Percentiles rank a stretch among this genome's conserved stretches.
These are phyloP conservation scores for Erebia epiphron DNA, from an alignment of 2,888 invertebrate genomes.

Conservation along the genomic window DNA sequence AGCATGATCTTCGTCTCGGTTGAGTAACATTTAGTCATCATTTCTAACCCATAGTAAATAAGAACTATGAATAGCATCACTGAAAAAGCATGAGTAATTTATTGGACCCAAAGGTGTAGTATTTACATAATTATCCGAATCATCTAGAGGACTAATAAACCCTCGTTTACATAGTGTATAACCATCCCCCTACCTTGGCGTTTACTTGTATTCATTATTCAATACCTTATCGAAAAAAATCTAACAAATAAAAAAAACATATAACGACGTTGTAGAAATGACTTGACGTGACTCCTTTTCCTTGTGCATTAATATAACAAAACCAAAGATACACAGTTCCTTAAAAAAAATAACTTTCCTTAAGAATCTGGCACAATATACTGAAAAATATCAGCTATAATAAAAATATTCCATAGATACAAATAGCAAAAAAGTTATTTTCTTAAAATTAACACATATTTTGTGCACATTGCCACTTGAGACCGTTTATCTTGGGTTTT, in stretches of 20 bases:
- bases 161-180: conserved; percentile 54
- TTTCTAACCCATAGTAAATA: background rate
- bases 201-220: conserved; percentile 49
- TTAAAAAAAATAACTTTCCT: no score
- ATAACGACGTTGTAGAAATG: conserved; percentile 39
- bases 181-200: conserved; percentile 80
- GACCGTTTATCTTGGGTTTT: conserved; percentile 12
- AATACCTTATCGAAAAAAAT: conserved; percentile 44
- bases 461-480: background rate
- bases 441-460: background rate
- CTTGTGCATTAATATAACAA: conserved; percentile 15
- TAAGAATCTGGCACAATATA: background rate
- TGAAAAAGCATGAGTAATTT: conserved; percentile 15
- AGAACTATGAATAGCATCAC: conserved; percentile 5
- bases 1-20: conserved; percentile 14
- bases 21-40: conserved; percentile 11
- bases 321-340: conserved; percentile 9
- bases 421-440: no score
- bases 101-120: conserved; percentile 79
- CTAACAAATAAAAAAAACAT: conserved; percentile 49
- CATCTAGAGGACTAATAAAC: conserved; percentile 58
- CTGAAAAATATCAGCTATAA: background rate
- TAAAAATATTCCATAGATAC: background rate
- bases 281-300: conserved; percentile 13
- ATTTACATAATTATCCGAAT: conserved; percentile 46